Conservation (phyloP, 2,888 invertebrate genomes). For the Lasius platythorax region DNA sequence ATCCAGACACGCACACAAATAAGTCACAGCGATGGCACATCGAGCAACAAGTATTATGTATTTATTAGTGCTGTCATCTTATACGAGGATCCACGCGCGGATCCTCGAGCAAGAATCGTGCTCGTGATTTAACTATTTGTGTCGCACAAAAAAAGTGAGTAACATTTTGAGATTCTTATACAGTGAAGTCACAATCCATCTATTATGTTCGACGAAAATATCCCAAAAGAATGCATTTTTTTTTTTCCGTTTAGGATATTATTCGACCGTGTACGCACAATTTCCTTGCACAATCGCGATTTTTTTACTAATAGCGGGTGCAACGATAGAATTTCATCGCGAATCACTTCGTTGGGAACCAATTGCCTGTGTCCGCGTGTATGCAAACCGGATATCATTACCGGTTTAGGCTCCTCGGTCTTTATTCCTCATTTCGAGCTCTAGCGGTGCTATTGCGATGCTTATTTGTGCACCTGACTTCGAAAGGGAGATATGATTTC, state of each 20-base stretch:
- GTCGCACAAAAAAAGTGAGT: constrained; percentile 21
- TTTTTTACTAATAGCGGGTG: constrained; percentile 1
- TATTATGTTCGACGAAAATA: background rate
- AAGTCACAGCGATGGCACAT: constrained; percentile 67
- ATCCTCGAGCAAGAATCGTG: constrained; percentile 16
- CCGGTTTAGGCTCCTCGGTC: background rate
- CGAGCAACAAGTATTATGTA: constrained; percentile 19
- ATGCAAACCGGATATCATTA: constrained; percentile 33
- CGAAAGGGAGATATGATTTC: constrained; percentile 75
- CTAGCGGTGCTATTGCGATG: constrained; percentile 57
- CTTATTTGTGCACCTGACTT: constrained; percentile 78
- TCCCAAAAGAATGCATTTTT: background rate
- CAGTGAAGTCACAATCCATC: background rate
- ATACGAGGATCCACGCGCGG: constrained; percentile 11
- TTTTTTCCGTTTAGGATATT: background rate
- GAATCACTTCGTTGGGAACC: constrained; percentile 16
- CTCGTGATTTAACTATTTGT: constrained; percentile 17
- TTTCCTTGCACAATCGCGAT: constrained; percentile 17
- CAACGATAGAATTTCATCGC: constrained; percentile 28
- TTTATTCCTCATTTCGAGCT: constrained; percentile 56
- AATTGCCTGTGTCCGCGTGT: constrained; percentile 18
- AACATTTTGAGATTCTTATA: constrained; percentile 2
- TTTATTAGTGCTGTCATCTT: constrained; percentile 20
- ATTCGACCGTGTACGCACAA: background rate
- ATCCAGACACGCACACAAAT: constrained; percentile 74